A percentile compares a stretch with the other conserved stretches of the same genome.
Conservation (phyloP, 2,113 vertebrate genomes). For the Hydropotes inermis region DNA sequence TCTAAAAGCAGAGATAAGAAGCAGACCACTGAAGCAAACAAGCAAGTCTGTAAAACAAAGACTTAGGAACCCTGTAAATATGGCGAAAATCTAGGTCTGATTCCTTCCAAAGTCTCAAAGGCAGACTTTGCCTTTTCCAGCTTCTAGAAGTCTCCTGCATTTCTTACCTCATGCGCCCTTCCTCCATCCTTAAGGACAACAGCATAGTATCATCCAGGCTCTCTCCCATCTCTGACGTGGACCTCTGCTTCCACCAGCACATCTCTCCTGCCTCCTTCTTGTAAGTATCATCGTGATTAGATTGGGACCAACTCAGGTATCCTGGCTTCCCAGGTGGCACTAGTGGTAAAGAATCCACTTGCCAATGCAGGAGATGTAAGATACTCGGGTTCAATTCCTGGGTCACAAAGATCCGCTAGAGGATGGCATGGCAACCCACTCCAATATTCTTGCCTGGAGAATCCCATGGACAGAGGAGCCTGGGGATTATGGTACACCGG, state of each 20-base stretch:
- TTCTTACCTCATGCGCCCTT: neutral
- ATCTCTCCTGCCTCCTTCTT: neutral
- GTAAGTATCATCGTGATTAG: neutral
- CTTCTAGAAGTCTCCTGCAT: neutral
- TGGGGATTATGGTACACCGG: neutral
- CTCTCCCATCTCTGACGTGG: no score
- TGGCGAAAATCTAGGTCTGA: neutral
- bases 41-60: neutral
- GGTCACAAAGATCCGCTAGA: neutral
- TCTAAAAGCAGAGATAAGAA: neutral
- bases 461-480: neutral
- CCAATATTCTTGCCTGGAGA: neutral
- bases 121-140: neutral
- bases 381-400: neutral
- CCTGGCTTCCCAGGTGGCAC: neutral
- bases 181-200: neutral
- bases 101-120: neutral
- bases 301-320: neutral
- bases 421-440: neutral
- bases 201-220: fast-evolving
- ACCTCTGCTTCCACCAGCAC: neutral
- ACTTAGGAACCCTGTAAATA: neutral
- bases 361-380: neutral
- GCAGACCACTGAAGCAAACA: neutral
- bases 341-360: fast-evolving